Evolutionary conservation across 2,888 invertebrate species (phyloP).

Genomic region (Dynastes grantii): DNA sequence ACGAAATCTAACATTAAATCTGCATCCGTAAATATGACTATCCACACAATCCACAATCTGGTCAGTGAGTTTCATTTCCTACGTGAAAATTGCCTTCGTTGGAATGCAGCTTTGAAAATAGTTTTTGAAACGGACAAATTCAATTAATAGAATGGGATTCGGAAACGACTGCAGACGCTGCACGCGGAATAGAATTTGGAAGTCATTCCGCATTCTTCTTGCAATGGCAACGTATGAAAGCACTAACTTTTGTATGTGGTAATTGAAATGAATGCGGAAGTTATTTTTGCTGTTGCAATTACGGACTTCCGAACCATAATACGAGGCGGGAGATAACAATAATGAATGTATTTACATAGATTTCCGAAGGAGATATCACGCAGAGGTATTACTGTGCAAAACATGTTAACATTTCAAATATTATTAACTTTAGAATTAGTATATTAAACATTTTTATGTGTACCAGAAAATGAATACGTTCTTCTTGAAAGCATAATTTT

Average conservation of each 20-base stretch:
- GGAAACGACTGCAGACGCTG: constrained; percentile 11
- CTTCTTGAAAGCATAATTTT: too few species aligned
- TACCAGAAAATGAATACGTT: too few species aligned
- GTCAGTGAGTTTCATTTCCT: not conserved
- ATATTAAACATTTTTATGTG: too few species aligned
- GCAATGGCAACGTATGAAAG: not conserved
- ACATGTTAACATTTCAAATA: too few species aligned
- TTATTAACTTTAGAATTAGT: too few species aligned
- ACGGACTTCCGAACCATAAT: constrained; percentile 1
- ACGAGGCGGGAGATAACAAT: too few species aligned
- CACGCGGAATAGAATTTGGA: not conserved
- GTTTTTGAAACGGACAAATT: constrained; percentile 16
- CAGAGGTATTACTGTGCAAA: not conserved
- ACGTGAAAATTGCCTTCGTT: not conserved
- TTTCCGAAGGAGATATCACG: not conserved
- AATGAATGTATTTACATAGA: not conserved
- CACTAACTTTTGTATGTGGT: not conserved
- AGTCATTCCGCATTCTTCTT: constrained; percentile 12
- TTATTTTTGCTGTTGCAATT: not conserved
- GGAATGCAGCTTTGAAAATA: constrained; percentile 1
- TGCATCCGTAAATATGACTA: too few species aligned
- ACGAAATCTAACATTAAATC: too few species aligned
- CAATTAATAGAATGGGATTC: constrained; percentile 36
- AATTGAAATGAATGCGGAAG: constrained; percentile 6
- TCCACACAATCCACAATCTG: too few species aligned